Base-by-base conservation (phyloP, 2,888 invertebrate species). In the Agrotis puta region DNA sequence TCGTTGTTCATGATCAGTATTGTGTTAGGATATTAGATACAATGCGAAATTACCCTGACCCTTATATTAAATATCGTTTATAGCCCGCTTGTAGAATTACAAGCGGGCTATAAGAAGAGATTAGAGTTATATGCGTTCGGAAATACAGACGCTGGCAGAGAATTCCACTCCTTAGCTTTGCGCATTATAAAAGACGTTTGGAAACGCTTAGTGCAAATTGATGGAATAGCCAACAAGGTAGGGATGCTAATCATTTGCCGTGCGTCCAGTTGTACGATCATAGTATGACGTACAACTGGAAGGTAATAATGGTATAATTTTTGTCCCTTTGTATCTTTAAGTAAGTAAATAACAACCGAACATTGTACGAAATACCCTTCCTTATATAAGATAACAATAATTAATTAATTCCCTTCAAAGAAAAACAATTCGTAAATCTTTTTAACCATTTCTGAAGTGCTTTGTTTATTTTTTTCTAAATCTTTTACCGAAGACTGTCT, bases 21-120 rank as follows among this genome's bases (percentile, higher is more conserved):
- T 45, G 18, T 75, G 39, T 47, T 11, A 39, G 2, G 54, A 45
- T 20, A 77, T n/a, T 43, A 43, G 39, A 77, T 70, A 77, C 47
- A 48, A 48, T 33, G 24, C 33, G 18, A 54, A 50, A 9, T 70
- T 48, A 18, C 74, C 78, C 24, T 78, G 74, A 78, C 74, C 58
- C 13, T 22, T 24, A 54, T 74, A 78, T 74, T 54, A 13, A 59
- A 59, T 78, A 61, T 51, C 74, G 39, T 47, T 54, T 57, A 24
- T 20, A 57, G 50, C 14, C 18, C 18, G 50, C 24, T 33, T 39
- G 56, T 70, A 3, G 7, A 24, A 24, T 76, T 14, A 50, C n/a
- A n/a, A n/a, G n/a, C n/a, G n/a, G n/a, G n/a, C n/a, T n/a, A n/a
- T n/a, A n/a, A n/a, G n/a, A n/a, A 33, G 33, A 9, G 33, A 33